Base-by-base conservation (phyloP, 2,797 vertebrate species). In the Sebastolobus altivelis region DNA sequence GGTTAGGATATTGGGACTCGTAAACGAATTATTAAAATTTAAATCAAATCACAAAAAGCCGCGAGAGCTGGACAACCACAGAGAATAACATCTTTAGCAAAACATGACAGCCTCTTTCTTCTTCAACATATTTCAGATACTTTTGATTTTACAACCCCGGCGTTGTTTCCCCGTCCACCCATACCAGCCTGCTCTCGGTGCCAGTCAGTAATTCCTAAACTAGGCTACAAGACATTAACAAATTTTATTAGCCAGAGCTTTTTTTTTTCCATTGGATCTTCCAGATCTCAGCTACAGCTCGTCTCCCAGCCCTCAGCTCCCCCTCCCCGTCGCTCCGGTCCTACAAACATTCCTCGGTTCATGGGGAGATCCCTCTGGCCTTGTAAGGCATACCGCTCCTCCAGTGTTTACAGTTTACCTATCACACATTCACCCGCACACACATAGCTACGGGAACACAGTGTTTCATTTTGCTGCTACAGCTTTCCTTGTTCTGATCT, bases 361-460 rank as follows among this genome's bases (percentile, higher is more conserved):
- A 92, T 67, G 71, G 93, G 94, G 94, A 96, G 93, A 94, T 94
- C 93, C 95, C 92, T 85, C 83, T 91, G 83, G 86, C 96, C 96
- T 93, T 96, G 93, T 96, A 96, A 96, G 95, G 95, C 91, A 87
- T 92, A 89, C 88, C 74, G 72, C 87, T 88, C 67, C 76, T 76
- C 80, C 85, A 90, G 35, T 95, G 96, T 96, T 96, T 96, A 96
- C 83, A 93, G 88, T 95, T 95, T 93, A 95, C 93, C 88, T 87
- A 84, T 87, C 86, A 83, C 88, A 83, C 85, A 83, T 65, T 52
- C 27, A 73, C 77, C 67, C 59, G 37, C 72, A 40, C 88, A 79
- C 77, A 65, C 80, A 33, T n/a, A 52, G 38, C 77, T 81, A 35
- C 74, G 77, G 62, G 83, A 84, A 90, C 87, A 87, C 55, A 70